phyloP scores from a whole-genome alignment of 2,113 vertebrate genomes.

The Cinclus mexicanus region DNA sequence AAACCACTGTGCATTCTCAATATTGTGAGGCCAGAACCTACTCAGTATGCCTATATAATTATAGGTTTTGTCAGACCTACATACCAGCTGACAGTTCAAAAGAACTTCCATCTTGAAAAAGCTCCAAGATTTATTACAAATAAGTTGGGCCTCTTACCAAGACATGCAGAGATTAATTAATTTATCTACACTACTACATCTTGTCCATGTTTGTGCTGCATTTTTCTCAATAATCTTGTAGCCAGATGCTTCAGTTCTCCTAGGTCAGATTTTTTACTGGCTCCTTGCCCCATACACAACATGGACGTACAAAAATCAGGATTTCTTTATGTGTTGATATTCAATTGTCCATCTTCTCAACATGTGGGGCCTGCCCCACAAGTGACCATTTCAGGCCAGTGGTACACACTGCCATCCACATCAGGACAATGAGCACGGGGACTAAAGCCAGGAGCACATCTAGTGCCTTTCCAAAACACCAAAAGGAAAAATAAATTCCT shows the following conservation, averaged over 20 bases:
- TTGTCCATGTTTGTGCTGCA: neutral
- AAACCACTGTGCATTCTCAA: neutral
- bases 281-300: neutral
- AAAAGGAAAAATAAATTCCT: neutral
- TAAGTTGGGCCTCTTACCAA: conserved; percentile 21
- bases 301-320: neutral
- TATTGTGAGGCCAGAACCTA: neutral
- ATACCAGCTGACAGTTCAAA: conserved; percentile 12
- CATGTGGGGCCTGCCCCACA: accelerated
- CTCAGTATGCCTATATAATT: neutral
- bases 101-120: conserved; percentile 26
- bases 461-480: neutral
- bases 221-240: conserved; percentile 18
- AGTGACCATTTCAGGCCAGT: neutral
- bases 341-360: neutral
- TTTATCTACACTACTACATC: conserved; percentile 5
- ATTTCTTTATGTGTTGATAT: neutral
- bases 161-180: conserved; percentile 33
- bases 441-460: neutral
- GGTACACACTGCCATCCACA: neutral
- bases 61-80: neutral
- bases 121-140: conserved; percentile 1
- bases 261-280: neutral
- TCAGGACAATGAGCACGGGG: accelerated
- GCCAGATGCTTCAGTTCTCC: conserved; percentile 9